phyloP scores from a whole-genome alignment of 2,888 invertebrate genomes.

The Dolichomitus sp. region DNA sequence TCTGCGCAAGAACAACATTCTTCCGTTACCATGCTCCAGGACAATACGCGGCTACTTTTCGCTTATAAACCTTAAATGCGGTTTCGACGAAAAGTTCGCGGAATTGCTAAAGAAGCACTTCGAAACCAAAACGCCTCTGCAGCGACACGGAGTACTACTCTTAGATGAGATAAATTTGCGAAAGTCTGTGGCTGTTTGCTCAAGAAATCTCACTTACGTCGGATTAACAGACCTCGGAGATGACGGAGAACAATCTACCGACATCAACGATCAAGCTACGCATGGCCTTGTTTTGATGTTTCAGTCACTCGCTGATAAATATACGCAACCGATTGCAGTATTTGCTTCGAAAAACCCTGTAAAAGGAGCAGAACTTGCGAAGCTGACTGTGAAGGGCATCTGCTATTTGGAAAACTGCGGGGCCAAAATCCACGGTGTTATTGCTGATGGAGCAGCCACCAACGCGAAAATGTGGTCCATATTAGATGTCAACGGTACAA shows the following conservation, averaged over 20 bases:
- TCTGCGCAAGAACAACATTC: conserved; percentile 45
- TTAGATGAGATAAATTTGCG: conserved; percentile 69
- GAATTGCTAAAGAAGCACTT: conserved; percentile 44
- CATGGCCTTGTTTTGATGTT: conserved; percentile 68
- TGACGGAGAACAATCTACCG: conserved; percentile 46
- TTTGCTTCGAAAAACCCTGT: conserved; percentile 66
- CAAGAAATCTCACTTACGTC: conserved; percentile 61
- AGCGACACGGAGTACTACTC: conserved; percentile 61
- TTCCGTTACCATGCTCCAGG: conserved; percentile 36
- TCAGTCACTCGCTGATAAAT: conserved; percentile 66
- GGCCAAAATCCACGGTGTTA: conserved; percentile 49
- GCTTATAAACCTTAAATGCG: conserved; percentile 42
- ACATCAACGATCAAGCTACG: conserved; percentile 55
- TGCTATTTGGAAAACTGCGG: conserved; percentile 20
- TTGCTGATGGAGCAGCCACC: conserved; percentile 37
- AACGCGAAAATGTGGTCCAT: not conserved
- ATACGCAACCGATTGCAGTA: conserved; percentile 69
- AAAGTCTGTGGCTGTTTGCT: conserved; percentile 61
- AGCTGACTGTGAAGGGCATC: conserved; percentile 68
- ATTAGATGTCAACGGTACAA: conserved; percentile 3
- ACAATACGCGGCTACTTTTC: conserved; percentile 56
- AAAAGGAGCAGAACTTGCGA: conserved; percentile 54
- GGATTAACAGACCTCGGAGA: conserved; percentile 70
- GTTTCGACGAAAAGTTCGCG: conserved; percentile 63
- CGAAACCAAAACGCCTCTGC: conserved; percentile 32